phyloP scores from a whole-genome alignment of 2,888 invertebrate species.

The Galerucella pusilla region DNA sequence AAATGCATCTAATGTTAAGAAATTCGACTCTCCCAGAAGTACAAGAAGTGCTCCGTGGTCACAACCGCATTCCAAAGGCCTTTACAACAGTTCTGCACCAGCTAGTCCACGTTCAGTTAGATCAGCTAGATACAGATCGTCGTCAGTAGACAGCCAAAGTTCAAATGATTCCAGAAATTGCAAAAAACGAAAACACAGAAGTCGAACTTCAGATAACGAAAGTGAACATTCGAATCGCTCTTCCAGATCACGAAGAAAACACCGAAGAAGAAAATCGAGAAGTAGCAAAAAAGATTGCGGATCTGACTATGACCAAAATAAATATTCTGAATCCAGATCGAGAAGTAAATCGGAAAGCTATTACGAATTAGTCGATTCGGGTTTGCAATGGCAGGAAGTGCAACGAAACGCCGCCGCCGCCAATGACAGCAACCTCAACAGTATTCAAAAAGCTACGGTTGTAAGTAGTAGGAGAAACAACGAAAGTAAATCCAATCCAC shows the following conservation, averaged over 20 bases:
- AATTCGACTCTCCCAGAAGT: constrained; percentile 81
- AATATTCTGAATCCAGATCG: constrained; percentile 58
- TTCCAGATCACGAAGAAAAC: constrained; percentile 80
- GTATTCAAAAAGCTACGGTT: constrained; percentile 78
- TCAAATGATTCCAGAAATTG: constrained; percentile 86
- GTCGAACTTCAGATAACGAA: constrained; percentile 89
- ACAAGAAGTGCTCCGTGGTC: constrained; percentile 86
- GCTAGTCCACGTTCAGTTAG: constrained; percentile 86
- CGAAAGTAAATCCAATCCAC: constrained; percentile 42
- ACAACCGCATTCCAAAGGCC: constrained; percentile 77
- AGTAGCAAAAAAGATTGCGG: constrained; percentile 80
- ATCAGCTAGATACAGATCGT: constrained; percentile 79
- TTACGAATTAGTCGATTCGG: constrained; percentile 85
- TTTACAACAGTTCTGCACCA: constrained; percentile 70
- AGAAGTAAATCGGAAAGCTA: constrained; percentile 54
- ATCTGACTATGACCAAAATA: constrained; percentile 76
- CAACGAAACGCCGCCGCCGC: constrained; percentile 71
- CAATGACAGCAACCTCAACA: constrained; percentile 62
- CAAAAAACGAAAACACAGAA: constrained; percentile 81
- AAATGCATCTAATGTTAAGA: constrained; percentile 50
- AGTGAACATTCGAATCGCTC: constrained; percentile 90
- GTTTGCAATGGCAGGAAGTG: constrained; percentile 90
- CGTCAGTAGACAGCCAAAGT: constrained; percentile 90
- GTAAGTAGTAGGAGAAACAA: constrained; percentile 68
- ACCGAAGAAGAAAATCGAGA: constrained; percentile 79